phyloP scores from a whole-genome alignment of 1,140 invertebrate species.

The Leptopilina clavipes region DNA sequence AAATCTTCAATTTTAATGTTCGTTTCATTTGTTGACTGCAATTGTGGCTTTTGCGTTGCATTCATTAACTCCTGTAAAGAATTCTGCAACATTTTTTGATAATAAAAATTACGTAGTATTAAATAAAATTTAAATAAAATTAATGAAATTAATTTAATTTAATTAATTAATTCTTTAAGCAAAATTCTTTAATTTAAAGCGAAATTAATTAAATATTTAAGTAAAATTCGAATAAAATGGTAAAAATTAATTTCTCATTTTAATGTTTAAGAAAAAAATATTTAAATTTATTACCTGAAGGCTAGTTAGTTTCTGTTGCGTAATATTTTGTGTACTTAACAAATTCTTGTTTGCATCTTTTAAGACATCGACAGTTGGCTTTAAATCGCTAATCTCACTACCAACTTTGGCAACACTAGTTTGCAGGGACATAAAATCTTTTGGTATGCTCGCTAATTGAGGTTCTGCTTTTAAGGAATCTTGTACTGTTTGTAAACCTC shows the following conservation, averaged over 20 bases:
- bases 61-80: constrained; percentile 61
- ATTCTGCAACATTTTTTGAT: constrained; percentile 54
- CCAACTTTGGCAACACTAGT: constrained; percentile 78
- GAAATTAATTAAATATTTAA: too few species aligned
- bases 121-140: background rate
- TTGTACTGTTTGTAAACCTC: constrained; percentile 75
- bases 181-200: too few species aligned
- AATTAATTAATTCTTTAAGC: too few species aligned
- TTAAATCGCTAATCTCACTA: constrained; percentile 75
- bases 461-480: constrained; percentile 77
- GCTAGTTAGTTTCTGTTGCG: constrained; percentile 70
- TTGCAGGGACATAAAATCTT: constrained; percentile 74
- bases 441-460: constrained; percentile 76
- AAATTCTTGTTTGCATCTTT: constrained; percentile 67
- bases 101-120: background rate
- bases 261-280: too few species aligned
- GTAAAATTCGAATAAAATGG: too few species aligned
- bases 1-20: constrained; percentile 69
- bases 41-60: constrained; percentile 61
- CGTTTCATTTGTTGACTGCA: constrained; percentile 65
- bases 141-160: constrained; percentile 42
- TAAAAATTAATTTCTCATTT: too few species aligned
- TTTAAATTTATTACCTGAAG: constrained; percentile 64
- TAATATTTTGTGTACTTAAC: constrained; percentile 63
- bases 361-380: constrained; percentile 63